Evolutionary conservation across 1,140 invertebrate genomes (phyloP).

Genomic region (Meloidogyne floridensis): DNA sequence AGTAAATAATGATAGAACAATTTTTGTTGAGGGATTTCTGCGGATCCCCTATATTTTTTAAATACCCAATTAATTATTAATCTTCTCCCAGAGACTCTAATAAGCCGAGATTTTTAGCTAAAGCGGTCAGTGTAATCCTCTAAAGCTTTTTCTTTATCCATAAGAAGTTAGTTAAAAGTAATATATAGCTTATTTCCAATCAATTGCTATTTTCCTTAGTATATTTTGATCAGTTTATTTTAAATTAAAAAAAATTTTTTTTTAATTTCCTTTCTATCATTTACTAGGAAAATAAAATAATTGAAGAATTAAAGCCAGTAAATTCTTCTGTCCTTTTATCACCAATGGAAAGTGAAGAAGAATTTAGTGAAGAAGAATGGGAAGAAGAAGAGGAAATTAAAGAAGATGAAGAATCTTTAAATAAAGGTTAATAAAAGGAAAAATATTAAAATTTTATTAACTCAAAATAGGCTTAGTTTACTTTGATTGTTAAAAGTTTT

Average conservation of each 20-base stretch:
- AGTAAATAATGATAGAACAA: too few species aligned
- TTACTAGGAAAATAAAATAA: neutral
- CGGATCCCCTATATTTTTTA: neutral
- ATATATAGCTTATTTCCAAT: neutral
- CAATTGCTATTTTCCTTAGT: neutral
- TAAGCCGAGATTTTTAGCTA: neutral
- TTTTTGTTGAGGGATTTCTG: neutral
- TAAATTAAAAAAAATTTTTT: neutral
- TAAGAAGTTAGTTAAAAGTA: neutral
- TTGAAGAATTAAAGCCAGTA: conserved; percentile 12
- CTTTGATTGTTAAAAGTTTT: too few species aligned
- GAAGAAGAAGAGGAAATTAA: conserved; percentile 15
- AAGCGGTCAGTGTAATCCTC: neutral
- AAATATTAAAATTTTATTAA: conserved; percentile 5
- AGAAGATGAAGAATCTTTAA: neutral
- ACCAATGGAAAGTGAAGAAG: conserved; percentile 1
- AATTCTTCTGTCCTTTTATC: neutral
- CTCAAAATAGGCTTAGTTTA: neutral
- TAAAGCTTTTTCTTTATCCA: conserved; percentile 4
- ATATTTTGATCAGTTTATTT: neutral
- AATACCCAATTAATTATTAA: too few species aligned
- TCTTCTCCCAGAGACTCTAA: too few species aligned
- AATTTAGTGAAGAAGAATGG: neutral
- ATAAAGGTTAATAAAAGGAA: neutral
- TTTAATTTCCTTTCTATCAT: neutral